Conservation (phyloP, 2,113 vertebrate species). For the Pedionomus torquatus region DNA sequence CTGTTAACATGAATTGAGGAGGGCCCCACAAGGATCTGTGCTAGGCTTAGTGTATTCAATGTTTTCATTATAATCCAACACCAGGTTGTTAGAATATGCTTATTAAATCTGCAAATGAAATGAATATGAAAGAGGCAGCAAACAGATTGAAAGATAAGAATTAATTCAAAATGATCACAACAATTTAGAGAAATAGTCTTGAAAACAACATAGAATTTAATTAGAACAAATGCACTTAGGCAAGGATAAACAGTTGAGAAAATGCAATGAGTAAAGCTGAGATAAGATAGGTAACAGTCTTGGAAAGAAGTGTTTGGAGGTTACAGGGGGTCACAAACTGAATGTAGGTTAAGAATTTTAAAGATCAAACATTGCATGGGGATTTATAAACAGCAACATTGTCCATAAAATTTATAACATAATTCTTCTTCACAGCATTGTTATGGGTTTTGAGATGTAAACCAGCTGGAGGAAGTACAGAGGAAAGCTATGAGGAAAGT, state of each 20-base stretch:
- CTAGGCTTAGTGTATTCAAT: not conserved
- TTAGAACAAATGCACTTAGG: not conserved
- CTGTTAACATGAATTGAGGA: not conserved
- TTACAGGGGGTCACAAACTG: not conserved
- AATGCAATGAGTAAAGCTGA: not conserved
- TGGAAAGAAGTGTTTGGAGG: not conserved
- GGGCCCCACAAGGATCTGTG: not conserved
- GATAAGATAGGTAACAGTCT: not conserved
- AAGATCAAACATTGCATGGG: not conserved
- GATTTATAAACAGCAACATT: not conserved
- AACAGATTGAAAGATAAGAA: slow-evolving; percentile 26
- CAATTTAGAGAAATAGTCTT: not conserved
- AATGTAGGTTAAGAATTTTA: not conserved
- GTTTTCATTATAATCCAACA: not conserved
- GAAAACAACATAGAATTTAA: not conserved
- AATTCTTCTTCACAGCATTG: not conserved
- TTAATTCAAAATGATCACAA: slow-evolving; percentile 29
- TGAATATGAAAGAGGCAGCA: not conserved
- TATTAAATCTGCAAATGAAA: slow-evolving; percentile 27
- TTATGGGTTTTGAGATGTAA: not conserved
- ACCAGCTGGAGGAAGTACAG: not conserved
- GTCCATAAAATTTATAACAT: not conserved
- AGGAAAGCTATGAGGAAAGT: not conserved
- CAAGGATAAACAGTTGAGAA: not conserved
- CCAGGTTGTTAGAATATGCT: not conserved